Evolutionary conservation across 2,113 vertebrate species (phyloP), one percentile per base, ranked within the genome.

Genomic region (Excalfactoria chinensis): DNA sequence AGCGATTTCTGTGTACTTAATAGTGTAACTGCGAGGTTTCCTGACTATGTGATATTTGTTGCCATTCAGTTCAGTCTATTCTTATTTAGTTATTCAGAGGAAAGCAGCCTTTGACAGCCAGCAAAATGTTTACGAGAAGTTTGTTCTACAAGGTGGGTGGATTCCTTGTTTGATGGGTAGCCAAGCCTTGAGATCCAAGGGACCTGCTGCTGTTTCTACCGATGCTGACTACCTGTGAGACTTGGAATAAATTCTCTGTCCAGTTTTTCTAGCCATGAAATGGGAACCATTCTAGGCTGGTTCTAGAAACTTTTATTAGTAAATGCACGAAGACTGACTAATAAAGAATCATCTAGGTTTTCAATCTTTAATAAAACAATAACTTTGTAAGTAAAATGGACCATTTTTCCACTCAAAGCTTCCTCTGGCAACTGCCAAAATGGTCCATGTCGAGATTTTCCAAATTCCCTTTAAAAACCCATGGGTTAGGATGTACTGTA

Each of bases 221-320:
- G 40, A 9, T 88, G 67, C 77, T 72, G 82, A 7, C 55, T 91
- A 55, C 22, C 46, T 67, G 32, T 37, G 51, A 44, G 78, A 81
- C 16, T 66, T 75, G 22, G 88, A 58, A 77, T 48, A 51, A 86
- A 71, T 63, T 71, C 75, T 91, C 74, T 67, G 93, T 88, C 88
- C 71, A 67, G 78, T 91, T 96, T 94, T 93, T 84, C 88, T 83
- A 62, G 79, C 69, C 37, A 23, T 70, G 67, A 95, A 86, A 69
- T 83, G 18, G 64, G 37, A 80, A 56, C 74, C 43, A 70, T 93
- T 86, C 64, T 86, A 46, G 69, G 30, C 56, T 88, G 30, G 30
- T 68, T 88, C 69, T 86, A 32, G 89, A 53, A 79, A 28, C 19
- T 89, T 88, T n/a, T 51, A 44, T 48, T 90, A 91, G 88, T 74